Conservation (phyloP, 2,888 invertebrate species). For the Luperina testacea region DNA sequence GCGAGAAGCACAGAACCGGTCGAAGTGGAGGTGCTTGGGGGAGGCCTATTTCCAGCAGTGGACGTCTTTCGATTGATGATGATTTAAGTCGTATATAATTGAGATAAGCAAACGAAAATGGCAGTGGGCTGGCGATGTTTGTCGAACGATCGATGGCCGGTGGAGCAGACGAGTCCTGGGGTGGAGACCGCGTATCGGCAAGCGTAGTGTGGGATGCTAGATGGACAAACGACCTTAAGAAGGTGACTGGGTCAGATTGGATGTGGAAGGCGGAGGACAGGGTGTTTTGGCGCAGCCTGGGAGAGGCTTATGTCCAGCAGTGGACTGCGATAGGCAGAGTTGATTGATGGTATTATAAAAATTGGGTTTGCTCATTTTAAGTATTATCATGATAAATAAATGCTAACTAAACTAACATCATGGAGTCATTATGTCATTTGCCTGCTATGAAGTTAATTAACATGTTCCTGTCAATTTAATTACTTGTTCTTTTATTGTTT, state of each 20-base stretch:
- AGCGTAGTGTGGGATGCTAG: background rate
- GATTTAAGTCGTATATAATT: background rate
- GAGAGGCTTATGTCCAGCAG: background rate
- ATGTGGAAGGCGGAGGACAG: background rate
- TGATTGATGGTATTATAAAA: background rate
- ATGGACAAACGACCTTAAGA: background rate
- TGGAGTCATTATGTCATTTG: background rate
- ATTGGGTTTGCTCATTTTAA: background rate
- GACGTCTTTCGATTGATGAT: too few relatives aligned
- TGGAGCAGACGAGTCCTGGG: background rate
- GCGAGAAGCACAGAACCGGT: too few relatives aligned
- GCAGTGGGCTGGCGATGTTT: too few relatives aligned
- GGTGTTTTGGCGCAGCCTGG: background rate
- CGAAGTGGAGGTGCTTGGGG: too few relatives aligned
- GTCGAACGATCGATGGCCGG: background rate
- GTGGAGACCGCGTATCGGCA: background rate
- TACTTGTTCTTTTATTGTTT: background rate
- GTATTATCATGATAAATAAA: slow-evolving; percentile 11
- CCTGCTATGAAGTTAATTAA: slow-evolving; percentile 24
- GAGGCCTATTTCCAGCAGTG: too few relatives aligned
- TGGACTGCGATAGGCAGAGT: background rate
- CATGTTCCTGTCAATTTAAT: slow-evolving; percentile 19
- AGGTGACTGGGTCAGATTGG: background rate
- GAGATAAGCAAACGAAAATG: too few relatives aligned
- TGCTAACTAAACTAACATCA: slow-evolving; percentile 8